Base-by-base conservation (phyloP, 2,888 invertebrate genomes). In the Yponomeuta evonymella region DNA sequence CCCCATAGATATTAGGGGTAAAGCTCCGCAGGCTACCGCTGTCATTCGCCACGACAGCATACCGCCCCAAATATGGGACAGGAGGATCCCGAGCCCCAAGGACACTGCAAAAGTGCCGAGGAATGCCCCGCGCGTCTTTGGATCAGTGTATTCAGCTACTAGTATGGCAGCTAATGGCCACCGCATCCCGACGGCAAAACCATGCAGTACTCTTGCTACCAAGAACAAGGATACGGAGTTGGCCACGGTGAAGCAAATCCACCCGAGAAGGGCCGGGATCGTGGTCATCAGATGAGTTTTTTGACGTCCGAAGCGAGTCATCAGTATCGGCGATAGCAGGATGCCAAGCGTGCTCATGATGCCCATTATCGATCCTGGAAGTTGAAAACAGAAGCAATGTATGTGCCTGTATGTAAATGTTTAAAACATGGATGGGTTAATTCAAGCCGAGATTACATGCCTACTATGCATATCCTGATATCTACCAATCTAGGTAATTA, bases 61-160 rank as follows among this genome's bases (percentile, higher is more conserved):
- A 0, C 94, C 93, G 1, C 96, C 96, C 79, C 95, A 88, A 0
- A 93, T 78, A 79, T 96, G 96, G 0, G 94, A 93, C 0, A 94
- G 73, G 15, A 95, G 88, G 71, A 95, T 94, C 0, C 96, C 95
- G 69, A 93, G 70, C 0, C 95, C 94, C 48, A 95, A 87, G 0
- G 94, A 93, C 70, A 95, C 90, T 0, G 94, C 94, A 36, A 95
- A 93, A 0, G 93, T 93, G 15, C 95, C 93, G 48, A 95, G 86
- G 58, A 95, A 91, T 1, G 94, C 91, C 6, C 95, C 95, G 71
- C 96, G 88, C 72, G 95, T 93, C 76, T 90, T 93, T 0, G 94
- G 95, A 72, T 94, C 93, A 0, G 93, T 93, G 72, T 93, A 93
- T 81, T 94, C 94, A 0, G 93, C 93, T 51, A 94, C 93, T 77